Conservation (phyloP, 2,888 invertebrate genomes). For the Villa cingulata region DNA sequence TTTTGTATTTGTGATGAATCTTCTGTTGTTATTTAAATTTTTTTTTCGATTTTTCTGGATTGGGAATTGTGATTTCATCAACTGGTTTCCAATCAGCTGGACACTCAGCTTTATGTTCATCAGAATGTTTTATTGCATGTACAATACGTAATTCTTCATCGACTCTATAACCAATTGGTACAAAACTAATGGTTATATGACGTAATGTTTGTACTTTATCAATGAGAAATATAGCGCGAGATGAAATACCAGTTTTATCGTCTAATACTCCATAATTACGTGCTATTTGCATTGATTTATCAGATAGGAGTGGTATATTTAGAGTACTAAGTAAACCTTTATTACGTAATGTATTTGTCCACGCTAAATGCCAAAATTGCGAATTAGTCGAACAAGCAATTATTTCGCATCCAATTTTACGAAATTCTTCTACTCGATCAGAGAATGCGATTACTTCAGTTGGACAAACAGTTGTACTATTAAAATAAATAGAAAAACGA, state of each 20-base stretch:
- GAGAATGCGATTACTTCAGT: constrained; percentile 98
- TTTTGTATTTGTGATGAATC: too few relatives aligned
- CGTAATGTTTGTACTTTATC: constrained; percentile 76
- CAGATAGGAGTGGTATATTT: constrained; percentile 87
- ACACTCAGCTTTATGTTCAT: constrained; percentile 86
- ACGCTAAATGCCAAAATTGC: constrained; percentile 92
- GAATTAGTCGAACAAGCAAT: constrained; percentile 92
- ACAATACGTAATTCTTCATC: constrained; percentile 90
- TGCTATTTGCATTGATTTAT: constrained; percentile 77
- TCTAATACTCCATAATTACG: constrained; percentile 81
- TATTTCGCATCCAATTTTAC: constrained; percentile 70
- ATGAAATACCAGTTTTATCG: constrained; percentile 83
- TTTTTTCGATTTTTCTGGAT: constrained; percentile 69
- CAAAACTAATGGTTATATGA: constrained; percentile 92
- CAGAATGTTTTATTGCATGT: constrained; percentile 94
- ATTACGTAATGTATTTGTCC: constrained; percentile 90
- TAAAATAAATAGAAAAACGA: not conserved
- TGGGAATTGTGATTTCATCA: constrained; percentile 81
- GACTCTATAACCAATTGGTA: constrained; percentile 85
- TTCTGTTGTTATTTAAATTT: too few relatives aligned
- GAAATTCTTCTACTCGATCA: constrained; percentile 71
- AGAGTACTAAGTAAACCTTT: constrained; percentile 88
- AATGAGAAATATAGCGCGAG: constrained; percentile 92
- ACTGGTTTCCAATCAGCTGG: constrained; percentile 94
- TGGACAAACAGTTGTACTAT: constrained; percentile 68